These are phyloP conservation scores for Phalanger gymnotis DNA, from an alignment of 2,797 vertebrate species.

Conservation along the genomic window DNA sequence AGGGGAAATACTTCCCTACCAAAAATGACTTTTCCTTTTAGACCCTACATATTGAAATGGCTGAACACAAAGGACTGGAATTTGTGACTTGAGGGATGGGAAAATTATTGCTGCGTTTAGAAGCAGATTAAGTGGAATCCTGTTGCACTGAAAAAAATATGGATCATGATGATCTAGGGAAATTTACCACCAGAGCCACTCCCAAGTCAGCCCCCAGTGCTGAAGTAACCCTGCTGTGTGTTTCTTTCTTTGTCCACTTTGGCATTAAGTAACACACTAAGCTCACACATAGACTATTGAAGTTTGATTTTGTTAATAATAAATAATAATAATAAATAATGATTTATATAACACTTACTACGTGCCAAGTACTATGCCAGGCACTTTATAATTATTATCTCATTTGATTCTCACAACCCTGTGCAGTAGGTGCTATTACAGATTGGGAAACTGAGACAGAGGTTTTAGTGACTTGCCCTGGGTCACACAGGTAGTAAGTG, in stretches of 20 bases:
- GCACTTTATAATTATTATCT: background rate
- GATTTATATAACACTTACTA: background rate
- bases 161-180: background rate
- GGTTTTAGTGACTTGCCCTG: background rate
- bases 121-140: background rate
- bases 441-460: background rate
- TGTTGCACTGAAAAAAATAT: background rate
- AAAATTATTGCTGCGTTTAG: background rate
- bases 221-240: background rate
- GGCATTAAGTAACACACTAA: background rate
- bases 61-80: background rate
- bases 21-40: background rate
- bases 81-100: background rate
- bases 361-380: background rate
- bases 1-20: background rate
- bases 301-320: background rate
- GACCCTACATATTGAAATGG: background rate
- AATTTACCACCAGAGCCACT: background rate
- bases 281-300: background rate
- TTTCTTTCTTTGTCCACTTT: background rate
- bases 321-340: background rate
- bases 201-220: background rate
- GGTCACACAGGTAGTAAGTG: background rate
- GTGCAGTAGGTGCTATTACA: background rate
- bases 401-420: background rate